Percentiles rank a stretch among this genome's conserved stretches.
Evolutionary conservation across 2,888 invertebrate species (phyloP).

Genomic region (Sphaerophoria rueppellii): DNA sequence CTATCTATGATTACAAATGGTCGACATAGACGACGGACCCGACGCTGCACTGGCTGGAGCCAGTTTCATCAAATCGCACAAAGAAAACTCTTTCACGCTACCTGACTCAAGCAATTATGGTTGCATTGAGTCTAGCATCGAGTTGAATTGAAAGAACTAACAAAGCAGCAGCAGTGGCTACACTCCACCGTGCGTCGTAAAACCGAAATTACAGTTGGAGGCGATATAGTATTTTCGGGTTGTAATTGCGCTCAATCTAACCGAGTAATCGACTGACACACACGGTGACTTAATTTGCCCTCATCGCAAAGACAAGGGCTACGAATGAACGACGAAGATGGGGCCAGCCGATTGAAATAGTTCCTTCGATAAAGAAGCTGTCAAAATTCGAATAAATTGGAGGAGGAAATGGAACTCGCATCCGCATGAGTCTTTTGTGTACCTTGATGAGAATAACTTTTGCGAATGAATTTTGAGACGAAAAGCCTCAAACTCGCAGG

Average conservation of each 20-base stretch:
- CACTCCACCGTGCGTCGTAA: background rate
- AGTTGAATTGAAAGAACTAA: conserved; percentile 7
- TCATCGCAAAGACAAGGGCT: conserved; percentile 4
- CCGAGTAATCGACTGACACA: conserved; percentile 55
- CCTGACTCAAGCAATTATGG: conserved; percentile 64
- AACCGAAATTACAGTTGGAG: conserved; percentile 65
- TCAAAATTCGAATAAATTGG: conserved; percentile 31
- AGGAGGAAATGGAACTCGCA: conserved; percentile 49
- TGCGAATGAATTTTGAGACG: conserved; percentile 19
- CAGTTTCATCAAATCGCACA: conserved; percentile 60
- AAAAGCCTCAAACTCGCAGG: conserved; percentile 32
- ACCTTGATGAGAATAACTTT: conserved; percentile 27
- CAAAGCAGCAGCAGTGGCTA: conserved; percentile 16
- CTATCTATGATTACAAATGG: conserved; percentile 17
- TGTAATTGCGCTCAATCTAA: conserved; percentile 69
- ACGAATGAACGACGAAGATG: background rate
- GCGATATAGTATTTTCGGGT: conserved; percentile 54
- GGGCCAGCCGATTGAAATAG: background rate
- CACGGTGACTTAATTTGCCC: conserved; percentile 66
- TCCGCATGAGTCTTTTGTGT: conserved; percentile 30
- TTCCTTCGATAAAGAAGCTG: conserved; percentile 12
- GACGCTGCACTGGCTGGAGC: conserved; percentile 23
- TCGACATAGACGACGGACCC: conserved; percentile 12
- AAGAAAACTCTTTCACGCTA: conserved; percentile 71
- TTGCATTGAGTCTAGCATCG: conserved; percentile 40